phyloP scores from a whole-genome alignment of 2,888 invertebrate genomes.

The Mythimna pallens region DNA sequence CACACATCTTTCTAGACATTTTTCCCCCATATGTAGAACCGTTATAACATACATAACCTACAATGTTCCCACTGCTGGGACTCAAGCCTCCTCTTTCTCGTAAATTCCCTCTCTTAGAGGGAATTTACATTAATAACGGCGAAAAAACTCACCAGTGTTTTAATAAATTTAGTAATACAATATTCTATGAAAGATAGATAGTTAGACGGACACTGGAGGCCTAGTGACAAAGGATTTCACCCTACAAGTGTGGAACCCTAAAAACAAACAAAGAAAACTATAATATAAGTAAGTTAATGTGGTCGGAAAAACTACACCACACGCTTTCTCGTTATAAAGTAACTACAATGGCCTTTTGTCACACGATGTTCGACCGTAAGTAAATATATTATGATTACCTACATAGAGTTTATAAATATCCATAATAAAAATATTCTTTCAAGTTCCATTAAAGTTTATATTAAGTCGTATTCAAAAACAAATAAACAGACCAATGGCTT shows the following conservation, averaged over 20 bases:
- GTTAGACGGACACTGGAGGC: background rate
- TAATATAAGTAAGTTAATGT: slow-evolving; percentile 26
- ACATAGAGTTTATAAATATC: background rate
- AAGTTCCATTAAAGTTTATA: background rate
- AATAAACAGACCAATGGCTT: no score
- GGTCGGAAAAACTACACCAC: slow-evolving; percentile 27
- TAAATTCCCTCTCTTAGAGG: no score
- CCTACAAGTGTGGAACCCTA: background rate
- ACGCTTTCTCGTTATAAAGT: slow-evolving; percentile 21
- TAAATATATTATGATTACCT: background rate
- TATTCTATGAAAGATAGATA: background rate
- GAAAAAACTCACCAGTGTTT: no score
- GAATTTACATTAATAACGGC: no score
- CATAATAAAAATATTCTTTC: background rate
- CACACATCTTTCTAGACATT: no score
- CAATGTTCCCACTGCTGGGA: no score
- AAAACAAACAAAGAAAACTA: slow-evolving; percentile 12
- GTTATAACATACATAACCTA: no score
- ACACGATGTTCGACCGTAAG: slow-evolving; percentile 32
- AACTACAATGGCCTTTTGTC: slow-evolving; percentile 26
- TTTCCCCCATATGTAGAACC: no score
- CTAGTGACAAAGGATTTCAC: background rate
- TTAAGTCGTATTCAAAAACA: no score
- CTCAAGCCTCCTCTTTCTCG: no score
- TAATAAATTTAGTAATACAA: no score